A percentile compares a stretch with the other conserved stretches of the same genome.
Evolutionary conservation across 1,140 invertebrate genomes (phyloP).

Genomic region (Cheumatopsyche charites): DNA sequence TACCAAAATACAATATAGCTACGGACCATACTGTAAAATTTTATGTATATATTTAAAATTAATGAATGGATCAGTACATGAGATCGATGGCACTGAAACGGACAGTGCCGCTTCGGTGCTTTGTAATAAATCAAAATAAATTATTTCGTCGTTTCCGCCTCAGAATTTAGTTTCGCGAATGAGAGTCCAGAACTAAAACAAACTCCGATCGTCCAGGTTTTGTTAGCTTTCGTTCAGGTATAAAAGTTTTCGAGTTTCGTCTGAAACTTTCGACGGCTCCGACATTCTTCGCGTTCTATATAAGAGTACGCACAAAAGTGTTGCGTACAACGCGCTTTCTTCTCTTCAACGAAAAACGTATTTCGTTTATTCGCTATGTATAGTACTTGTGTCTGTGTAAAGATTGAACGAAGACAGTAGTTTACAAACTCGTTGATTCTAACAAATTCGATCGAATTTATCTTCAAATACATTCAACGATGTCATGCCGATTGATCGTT

Average conservation of each 20-base stretch:
- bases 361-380: not conserved
- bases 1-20: too few relatives aligned
- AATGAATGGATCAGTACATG: too few relatives aligned
- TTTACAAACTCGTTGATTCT: too few relatives aligned
- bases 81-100: too few relatives aligned
- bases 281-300: not conserved
- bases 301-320: not conserved
- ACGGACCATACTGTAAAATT: too few relatives aligned
- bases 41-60: too few relatives aligned
- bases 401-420: too few relatives aligned
- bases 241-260: constrained; percentile 15
- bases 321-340: not conserved
- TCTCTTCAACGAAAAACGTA: not conserved
- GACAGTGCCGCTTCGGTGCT: too few relatives aligned
- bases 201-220: constrained; percentile 9
- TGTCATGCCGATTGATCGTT: too few relatives aligned
- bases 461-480: not conserved
- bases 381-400: not conserved
- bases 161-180: not conserved
- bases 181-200: constrained; percentile 7
- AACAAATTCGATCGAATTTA: not conserved
- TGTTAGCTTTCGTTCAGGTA: constrained; percentile 28
- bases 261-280: constrained; percentile 6
- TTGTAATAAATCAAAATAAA: too few relatives aligned
- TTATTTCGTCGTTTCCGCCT: too few relatives aligned